phyloP scores from a whole-genome alignment of 2,797 vertebrate genomes.

The Rhynchonycteris naso region DNA sequence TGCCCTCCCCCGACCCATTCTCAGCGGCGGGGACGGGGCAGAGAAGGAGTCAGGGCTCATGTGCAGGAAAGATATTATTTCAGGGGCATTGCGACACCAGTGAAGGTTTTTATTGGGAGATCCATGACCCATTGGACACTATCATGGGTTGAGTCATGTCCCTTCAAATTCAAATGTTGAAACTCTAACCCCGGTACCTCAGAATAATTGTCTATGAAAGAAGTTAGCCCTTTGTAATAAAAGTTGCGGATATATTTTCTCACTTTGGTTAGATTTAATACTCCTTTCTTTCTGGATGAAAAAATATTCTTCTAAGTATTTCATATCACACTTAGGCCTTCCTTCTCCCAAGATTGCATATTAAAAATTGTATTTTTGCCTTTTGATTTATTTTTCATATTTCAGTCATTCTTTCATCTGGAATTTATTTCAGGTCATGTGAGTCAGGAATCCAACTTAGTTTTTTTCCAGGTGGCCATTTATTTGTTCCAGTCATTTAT shows the following conservation, averaged over 20 bases:
- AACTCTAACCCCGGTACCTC: background rate
- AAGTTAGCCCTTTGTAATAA: background rate
- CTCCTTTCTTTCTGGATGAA: background rate
- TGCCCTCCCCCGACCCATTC: too few relatives aligned
- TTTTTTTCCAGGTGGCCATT: background rate
- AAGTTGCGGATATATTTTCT: background rate
- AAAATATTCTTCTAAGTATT: background rate
- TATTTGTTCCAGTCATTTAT: background rate
- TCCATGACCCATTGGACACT: background rate
- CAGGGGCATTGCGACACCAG: background rate
- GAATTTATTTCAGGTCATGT: slow-evolving; percentile 29
- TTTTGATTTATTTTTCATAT: slow-evolving; percentile 31
- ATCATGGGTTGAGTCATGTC: background rate
- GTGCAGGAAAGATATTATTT: background rate
- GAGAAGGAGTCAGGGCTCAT: background rate
- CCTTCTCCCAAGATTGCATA: background rate
- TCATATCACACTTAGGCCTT: background rate
- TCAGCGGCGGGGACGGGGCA: background rate
- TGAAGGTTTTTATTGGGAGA: background rate
- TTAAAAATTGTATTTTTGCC: background rate
- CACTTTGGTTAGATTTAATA: background rate
- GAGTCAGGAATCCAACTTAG: background rate
- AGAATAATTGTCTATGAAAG: slow-evolving; percentile 5
- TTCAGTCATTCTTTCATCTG: background rate
- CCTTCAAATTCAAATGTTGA: background rate